Evolutionary conservation across 30 jellyfish, hydroid and myxozoan genomes (phyloP), one percentile per base, ranked within the genome.

Genomic region (Hydractinia echinata): DNA sequence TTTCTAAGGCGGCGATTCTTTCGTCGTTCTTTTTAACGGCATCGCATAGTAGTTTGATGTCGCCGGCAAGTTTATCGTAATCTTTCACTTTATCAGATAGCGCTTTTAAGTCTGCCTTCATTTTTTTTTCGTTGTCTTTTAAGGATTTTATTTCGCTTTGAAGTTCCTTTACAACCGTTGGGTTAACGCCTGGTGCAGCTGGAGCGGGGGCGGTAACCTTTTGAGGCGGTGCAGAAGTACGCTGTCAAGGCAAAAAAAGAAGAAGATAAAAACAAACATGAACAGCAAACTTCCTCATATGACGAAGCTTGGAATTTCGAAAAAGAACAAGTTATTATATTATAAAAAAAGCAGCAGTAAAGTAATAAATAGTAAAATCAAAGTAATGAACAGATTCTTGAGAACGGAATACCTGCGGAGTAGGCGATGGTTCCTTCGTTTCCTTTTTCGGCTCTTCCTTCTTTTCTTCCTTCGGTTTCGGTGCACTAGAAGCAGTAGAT

Each of bases 11-110:
- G 73, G 96, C 74, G 51, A 90, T 81, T 62, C 97, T 52, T 74
- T 90, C 95, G 83, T 72, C 83, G 62, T 85, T 90, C 88, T 90
- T 85, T 50, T 82, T 82, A 5, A 82, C 91, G 50, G 95, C 94
- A 16, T 82, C 94, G 76, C 91, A 69, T 77, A 85, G 86, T 51
- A 56, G 70, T 62, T 85, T 90, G 56, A 79, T 76, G 71, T 78
- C 79, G 44, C 82, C 84, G 77, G 89, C 15, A 62, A 84, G 88
- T 55, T 82, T 91, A 69, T 85, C 95, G 66, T 81, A 82, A 67
- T 89, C 86, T 89, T 82, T 85, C 21, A 84, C 88, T 71, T 89
- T 89, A 48, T 85, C 95, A 55, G 79, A 88, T 66, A 89, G 53
- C 76, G 85, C 79, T 72, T 89, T 89, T 6, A 86, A 71, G 14